Conservation (phyloP, 2,113 vertebrate species). For the Cygnus atratus region DNA sequence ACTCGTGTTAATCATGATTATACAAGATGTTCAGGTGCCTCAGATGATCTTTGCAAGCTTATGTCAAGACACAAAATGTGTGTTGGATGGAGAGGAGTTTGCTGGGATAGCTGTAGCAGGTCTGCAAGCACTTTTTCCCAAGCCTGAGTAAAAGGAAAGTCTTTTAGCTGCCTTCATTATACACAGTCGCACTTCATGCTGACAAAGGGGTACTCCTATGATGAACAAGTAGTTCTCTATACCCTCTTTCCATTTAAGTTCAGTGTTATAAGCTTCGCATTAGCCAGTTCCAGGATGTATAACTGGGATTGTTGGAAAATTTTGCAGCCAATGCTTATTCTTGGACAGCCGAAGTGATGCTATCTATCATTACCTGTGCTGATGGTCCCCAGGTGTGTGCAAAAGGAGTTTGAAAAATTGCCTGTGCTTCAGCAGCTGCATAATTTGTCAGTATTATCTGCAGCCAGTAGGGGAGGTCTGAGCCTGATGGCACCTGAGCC, state of each 20-base stretch:
- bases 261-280: not conserved
- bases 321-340: not conserved
- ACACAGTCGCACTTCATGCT: not conserved
- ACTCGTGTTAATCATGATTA: not conserved
- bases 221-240: not conserved
- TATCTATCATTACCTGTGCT: slow-evolving; percentile 13
- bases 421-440: slow-evolving; percentile 25
- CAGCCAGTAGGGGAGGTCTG: not conserved
- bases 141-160: not conserved
- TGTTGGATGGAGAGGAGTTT: not conserved
- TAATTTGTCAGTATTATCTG: slow-evolving; percentile 17
- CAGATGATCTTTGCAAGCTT: slow-evolving; percentile 30
- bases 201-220: rapidly evolving
- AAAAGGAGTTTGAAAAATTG: slow-evolving; percentile 48
- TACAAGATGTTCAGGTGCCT: not conserved
- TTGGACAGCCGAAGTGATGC: not conserved
- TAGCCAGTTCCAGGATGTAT: not conserved
- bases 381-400: slow-evolving; percentile 11
- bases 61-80: not conserved
- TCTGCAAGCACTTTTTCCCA: not conserved
- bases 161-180: not conserved
- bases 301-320: not conserved
- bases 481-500: not conserved
- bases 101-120: rapidly evolving
- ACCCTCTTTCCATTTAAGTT: not conserved